These are phyloP conservation scores for Peucedramus taeniatus DNA, from an alignment of 2,113 vertebrate genomes.

Conservation along the genomic window DNA sequence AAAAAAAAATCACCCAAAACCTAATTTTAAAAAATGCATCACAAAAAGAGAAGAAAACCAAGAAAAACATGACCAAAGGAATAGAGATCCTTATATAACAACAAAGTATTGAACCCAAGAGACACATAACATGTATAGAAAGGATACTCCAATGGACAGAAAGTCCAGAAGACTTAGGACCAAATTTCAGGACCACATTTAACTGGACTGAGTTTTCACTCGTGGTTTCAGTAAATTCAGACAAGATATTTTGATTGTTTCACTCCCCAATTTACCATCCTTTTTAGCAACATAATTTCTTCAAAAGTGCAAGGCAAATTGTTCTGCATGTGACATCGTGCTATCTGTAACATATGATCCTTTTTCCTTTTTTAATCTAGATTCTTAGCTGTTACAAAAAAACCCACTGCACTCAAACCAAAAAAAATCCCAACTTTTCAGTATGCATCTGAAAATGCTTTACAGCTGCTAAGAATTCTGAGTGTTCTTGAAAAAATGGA, in stretches of 20 bases:
- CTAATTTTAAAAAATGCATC: neutral
- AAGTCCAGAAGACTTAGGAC: neutral
- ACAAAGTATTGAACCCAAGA: neutral
- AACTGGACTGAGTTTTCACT: neutral
- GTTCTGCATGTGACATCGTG: neutral
- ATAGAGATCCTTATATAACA: neutral
- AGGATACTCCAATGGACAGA: neutral
- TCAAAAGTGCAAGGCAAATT: neutral
- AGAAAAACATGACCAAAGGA: neutral
- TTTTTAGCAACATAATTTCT: neutral
- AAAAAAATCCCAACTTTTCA: neutral
- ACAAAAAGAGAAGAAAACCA: neutral
- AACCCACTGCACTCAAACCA: neutral
- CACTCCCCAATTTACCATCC: neutral
- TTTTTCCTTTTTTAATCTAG: neutral
- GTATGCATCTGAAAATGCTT: neutral
- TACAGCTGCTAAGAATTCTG: neutral
- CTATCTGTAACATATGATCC: rapidly evolving
- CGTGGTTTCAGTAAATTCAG: neutral
- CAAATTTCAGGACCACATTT: neutral
- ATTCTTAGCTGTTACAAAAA: neutral
- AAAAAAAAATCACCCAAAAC: rapidly evolving
- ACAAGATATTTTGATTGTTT: neutral
- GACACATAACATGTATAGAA: neutral
- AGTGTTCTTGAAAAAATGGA: neutral